These are phyloP conservation scores for Folsomia candida DNA, from an alignment of 2,888 invertebrate species.

Conservation along the genomic window DNA sequence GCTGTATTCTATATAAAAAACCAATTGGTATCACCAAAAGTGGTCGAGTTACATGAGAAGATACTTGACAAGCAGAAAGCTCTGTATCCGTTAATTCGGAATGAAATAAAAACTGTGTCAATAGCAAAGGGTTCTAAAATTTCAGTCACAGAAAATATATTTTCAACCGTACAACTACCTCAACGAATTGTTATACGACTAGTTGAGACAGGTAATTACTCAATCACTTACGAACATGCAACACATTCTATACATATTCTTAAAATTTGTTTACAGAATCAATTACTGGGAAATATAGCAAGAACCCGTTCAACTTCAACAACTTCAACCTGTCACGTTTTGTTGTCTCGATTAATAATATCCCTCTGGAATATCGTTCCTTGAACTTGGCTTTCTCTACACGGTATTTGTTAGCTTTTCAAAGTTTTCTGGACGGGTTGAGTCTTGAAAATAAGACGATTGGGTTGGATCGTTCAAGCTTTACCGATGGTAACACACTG, in stretches of 20 bases:
- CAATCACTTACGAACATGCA: too few relatives aligned
- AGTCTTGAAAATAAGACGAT: slow-evolving; percentile 6
- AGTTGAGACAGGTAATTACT: not conserved
- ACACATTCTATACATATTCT: not conserved
- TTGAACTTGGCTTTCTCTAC: not conserved
- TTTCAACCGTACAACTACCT: not conserved
- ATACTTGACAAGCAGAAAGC: not conserved
- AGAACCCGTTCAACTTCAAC: slow-evolving; percentile 1
- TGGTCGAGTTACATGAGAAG: slow-evolving; percentile 8
- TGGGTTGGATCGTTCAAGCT: not conserved
- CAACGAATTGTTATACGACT: not conserved
- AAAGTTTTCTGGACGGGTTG: not conserved
- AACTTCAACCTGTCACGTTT: not conserved
- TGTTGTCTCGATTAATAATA: not conserved
- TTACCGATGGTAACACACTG: not conserved
- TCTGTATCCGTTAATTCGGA: not conserved
- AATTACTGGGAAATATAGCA: not conserved
- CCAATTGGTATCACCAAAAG: not conserved
- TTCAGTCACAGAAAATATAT: slow-evolving; percentile 11
- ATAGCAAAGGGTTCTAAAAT: not conserved
- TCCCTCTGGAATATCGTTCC: not conserved
- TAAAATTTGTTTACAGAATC: not conserved
- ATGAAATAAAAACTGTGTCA: slow-evolving; percentile 4
- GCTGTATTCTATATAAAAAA: not conserved
- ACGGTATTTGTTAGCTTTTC: not conserved